These are phyloP conservation scores for Eunapius fragilis DNA, from an alignment of 37 sponge, comb jelly and placozoan genomes.

Conservation along the genomic window DNA sequence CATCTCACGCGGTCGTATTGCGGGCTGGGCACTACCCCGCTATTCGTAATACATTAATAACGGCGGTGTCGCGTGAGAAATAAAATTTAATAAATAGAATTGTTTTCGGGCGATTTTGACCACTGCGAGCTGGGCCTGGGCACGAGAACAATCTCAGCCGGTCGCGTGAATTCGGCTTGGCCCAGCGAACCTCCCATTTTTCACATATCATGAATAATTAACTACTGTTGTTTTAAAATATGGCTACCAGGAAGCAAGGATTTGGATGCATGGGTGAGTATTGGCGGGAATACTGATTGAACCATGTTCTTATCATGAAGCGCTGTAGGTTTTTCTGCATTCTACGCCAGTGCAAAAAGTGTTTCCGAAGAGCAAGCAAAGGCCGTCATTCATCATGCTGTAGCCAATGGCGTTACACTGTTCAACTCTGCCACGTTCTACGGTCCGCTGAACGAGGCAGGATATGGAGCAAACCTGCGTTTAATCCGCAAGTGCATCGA, in stretches of 20 bases:
- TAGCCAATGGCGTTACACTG: background rate
- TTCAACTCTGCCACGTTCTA: background rate
- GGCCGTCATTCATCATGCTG: background rate
- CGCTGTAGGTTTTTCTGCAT: background rate
- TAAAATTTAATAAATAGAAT: no score
- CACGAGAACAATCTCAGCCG: no score
- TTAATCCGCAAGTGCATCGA: background rate
- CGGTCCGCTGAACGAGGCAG: background rate
- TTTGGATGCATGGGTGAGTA: background rate
- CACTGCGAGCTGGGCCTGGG: no score
- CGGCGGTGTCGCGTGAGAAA: background rate
- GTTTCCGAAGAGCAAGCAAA: background rate
- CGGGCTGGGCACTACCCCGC: no score
- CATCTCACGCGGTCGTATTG: background rate
- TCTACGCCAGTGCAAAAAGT: background rate
- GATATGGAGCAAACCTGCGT: background rate
- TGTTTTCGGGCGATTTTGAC: no score
- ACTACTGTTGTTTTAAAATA: background rate
- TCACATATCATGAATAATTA: no score
- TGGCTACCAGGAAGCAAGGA: background rate
- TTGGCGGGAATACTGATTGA: no score
- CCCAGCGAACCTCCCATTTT: no score
- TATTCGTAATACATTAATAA: background rate
- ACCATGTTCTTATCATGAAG: background rate
- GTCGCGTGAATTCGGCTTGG: no score